These are phyloP conservation scores for Setophaga kirtlandii DNA, from an alignment of 2,113 vertebrate genomes.

Conservation along the genomic window DNA sequence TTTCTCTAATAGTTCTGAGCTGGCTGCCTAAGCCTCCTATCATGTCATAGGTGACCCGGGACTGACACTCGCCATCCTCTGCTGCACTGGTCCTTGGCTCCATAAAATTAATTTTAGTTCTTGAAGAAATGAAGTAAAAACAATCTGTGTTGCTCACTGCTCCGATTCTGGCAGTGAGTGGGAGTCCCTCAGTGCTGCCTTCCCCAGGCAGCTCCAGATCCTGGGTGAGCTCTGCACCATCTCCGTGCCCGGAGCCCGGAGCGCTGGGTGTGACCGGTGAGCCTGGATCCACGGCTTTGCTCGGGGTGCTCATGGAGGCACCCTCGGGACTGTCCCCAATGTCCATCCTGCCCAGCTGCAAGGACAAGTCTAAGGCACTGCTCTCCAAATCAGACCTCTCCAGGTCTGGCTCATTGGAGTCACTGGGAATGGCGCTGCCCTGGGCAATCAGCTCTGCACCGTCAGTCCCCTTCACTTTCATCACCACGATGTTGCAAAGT, in stretches of 20 bases:
- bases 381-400: constrained; percentile 56
- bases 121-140: constrained; percentile 86
- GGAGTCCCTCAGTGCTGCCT: neutral
- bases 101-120: constrained; percentile 79
- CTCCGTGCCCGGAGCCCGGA: neutral
- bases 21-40: constrained; percentile 90
- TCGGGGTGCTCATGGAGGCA: constrained; percentile 74
- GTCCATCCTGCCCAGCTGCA: constrained; percentile 78
- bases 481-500: constrained; percentile 77
- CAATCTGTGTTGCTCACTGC: constrained; percentile 64
- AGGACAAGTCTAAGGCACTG: constrained; percentile 77
- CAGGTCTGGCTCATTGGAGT: neutral
- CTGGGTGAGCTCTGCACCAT: neutral
- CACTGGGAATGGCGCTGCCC: neutral
- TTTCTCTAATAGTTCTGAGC: constrained; percentile 87
- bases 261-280: neutral
- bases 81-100: neutral
- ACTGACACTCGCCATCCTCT: constrained; percentile 28
- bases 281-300: neutral
- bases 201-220: neutral
- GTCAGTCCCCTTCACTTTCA: constrained; percentile 83
- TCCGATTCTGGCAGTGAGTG: constrained; percentile 39
- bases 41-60: constrained; percentile 87
- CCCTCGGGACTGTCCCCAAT: constrained; percentile 58
- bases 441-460: constrained; percentile 68